phyloP scores from a whole-genome alignment of 2,797 vertebrate species.

The Psittacula derbiana region DNA sequence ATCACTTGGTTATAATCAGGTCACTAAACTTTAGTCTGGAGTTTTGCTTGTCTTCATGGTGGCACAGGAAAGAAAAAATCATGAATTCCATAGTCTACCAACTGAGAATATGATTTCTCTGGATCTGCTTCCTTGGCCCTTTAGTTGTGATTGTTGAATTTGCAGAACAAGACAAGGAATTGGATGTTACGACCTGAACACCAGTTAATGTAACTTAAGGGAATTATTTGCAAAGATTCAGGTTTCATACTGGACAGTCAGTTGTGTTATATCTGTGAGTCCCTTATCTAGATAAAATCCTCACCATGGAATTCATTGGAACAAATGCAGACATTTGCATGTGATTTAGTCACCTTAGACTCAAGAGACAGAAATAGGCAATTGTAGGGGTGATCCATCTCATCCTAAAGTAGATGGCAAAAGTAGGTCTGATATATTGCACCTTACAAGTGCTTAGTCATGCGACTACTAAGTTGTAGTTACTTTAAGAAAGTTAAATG shows the following conservation, averaged over 20 bases:
- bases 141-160: conserved; percentile 9
- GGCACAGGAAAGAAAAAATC: not conserved
- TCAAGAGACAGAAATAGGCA: not conserved
- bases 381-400: not conserved
- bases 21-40: not conserved
- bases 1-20: not conserved
- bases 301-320: not conserved
- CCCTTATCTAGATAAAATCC: not conserved
- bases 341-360: not conserved
- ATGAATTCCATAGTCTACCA: not conserved
- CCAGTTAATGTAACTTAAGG: not conserved
- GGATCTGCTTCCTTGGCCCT: not conserved
- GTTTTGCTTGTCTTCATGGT: not conserved
- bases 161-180: not conserved
- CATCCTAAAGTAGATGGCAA: not conserved
- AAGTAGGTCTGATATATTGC: conserved; percentile 8
- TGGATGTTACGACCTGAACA: not conserved
- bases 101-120: not conserved
- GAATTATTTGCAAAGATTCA: not conserved
- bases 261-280: not conserved
- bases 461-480: not conserved
- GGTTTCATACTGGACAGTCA: not conserved
- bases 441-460: not conserved
- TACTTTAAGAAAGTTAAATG: not conserved
- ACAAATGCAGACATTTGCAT: not conserved